Percentiles rank a stretch among this genome's conserved stretches.
Conservation (phyloP, 2,113 vertebrate genomes). For the Poicephalus meyeri region DNA sequence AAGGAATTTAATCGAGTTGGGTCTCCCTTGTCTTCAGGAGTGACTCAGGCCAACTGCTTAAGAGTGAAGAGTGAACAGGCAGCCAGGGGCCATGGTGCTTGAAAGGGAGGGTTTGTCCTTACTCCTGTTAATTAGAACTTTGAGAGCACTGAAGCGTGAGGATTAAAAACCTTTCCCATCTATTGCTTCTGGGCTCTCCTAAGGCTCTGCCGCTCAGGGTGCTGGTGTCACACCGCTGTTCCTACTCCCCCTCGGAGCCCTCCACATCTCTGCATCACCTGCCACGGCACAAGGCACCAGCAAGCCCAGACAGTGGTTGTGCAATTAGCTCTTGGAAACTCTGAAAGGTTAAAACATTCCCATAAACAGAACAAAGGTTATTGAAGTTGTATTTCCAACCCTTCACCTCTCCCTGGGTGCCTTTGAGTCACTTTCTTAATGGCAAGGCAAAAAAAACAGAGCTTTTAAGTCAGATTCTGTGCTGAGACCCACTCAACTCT, state of each 20-base stretch:
- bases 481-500: neutral
- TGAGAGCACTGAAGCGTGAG: slow-evolving; percentile 20
- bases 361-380: neutral
- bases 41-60: neutral
- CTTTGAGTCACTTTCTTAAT: neutral
- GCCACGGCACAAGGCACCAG: neutral
- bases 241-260: neutral
- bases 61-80: neutral
- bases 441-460: neutral
- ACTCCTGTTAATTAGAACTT: neutral
- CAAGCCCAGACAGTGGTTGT: neutral
- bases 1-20: slow-evolving; percentile 6
- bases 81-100: neutral
- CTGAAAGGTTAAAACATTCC: neutral
- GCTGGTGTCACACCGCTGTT: neutral
- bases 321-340: neutral
- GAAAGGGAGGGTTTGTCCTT: neutral
- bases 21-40: neutral
- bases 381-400: neutral
- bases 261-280: neutral
- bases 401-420: neutral
- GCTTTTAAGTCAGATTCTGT: neutral
- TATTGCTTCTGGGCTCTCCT: neutral
- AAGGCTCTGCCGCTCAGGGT: neutral
- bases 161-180: neutral